Percentiles rank a stretch among this genome's conserved stretches.
Evolutionary conservation across 37 sponge, comb jelly and placozoan species (phyloP).

Genomic region (Mnemiopsis leidyi): DNA sequence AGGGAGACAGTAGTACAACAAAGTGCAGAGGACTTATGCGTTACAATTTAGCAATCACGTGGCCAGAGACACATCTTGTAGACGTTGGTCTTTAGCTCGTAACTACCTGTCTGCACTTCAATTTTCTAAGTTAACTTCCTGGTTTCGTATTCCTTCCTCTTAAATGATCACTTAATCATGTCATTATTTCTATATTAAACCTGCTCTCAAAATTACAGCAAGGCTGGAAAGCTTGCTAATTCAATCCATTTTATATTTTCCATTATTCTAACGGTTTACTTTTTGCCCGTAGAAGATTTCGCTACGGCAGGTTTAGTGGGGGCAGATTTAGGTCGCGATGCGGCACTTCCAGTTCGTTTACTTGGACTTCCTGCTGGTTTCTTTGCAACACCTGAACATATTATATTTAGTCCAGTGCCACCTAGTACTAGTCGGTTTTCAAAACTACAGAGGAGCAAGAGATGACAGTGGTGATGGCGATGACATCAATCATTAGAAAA

Average conservation of each 20-base stretch:
- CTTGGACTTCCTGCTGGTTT: neutral
- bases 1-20: too few species aligned
- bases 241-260: too few species aligned
- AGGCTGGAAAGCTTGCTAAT: too few species aligned
- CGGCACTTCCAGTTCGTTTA: neutral
- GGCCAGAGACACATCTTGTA: too few species aligned
- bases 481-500: too few species aligned
- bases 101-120: neutral
- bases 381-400: conserved; percentile 1
- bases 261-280: neutral
- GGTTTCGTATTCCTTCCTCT: neutral
- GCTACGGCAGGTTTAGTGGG: neutral
- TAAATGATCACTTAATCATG: too few species aligned
- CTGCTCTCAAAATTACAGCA: too few species aligned
- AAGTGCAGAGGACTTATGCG: neutral
- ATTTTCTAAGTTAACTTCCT: neutral
- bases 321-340: neutral
- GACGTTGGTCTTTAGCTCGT: neutral
- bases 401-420: too few species aligned
- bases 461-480: too few species aligned
- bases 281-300: neutral
- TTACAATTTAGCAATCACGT: neutral
- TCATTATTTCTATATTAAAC: too few species aligned
- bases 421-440: too few species aligned
- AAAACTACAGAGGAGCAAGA: too few species aligned